phyloP scores from a whole-genome alignment of 2,113 vertebrate genomes.

The Albula goreensis region DNA sequence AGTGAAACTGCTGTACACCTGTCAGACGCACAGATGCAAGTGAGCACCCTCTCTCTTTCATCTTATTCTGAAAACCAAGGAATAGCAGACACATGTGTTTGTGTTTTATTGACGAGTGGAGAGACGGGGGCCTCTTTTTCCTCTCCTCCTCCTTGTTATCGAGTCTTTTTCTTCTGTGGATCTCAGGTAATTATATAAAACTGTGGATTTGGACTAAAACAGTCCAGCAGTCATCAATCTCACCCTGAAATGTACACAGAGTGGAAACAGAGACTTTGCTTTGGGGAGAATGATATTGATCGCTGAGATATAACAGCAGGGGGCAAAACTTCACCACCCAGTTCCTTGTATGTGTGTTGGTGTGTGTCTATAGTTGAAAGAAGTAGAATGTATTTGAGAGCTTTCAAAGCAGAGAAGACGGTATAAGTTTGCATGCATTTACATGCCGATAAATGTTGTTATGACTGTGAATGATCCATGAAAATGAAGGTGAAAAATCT shows the following conservation, averaged over 20 bases:
- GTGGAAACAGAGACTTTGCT: neutral
- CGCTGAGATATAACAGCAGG: neutral
- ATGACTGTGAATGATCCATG: too few relatives aligned
- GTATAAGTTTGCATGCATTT: too few relatives aligned
- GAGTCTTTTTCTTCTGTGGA: neutral
- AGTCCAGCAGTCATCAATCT: neutral
- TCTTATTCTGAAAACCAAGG: neutral
- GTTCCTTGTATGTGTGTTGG: neutral
- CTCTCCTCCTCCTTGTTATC: neutral
- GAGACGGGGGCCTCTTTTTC: neutral
- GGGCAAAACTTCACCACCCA: neutral
- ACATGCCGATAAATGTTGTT: too few relatives aligned
- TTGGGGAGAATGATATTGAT: neutral
- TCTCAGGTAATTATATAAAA: neutral
- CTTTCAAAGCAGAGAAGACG: too few relatives aligned
- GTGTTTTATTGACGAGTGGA: neutral
- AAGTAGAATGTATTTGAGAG: too few relatives aligned
- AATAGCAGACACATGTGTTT: neutral
- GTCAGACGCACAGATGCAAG: neutral
- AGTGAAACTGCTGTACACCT: neutral
- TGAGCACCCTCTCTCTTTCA: neutral
- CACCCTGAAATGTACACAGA: neutral
- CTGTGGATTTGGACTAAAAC: neutral
- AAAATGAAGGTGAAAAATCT: too few relatives aligned
- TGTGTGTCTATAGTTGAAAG: neutral